A percentile compares a stretch with the other conserved stretches of the same genome.
phyloP scores from a whole-genome alignment of 1,140 invertebrate species.

The Ceratina australensis region DNA sequence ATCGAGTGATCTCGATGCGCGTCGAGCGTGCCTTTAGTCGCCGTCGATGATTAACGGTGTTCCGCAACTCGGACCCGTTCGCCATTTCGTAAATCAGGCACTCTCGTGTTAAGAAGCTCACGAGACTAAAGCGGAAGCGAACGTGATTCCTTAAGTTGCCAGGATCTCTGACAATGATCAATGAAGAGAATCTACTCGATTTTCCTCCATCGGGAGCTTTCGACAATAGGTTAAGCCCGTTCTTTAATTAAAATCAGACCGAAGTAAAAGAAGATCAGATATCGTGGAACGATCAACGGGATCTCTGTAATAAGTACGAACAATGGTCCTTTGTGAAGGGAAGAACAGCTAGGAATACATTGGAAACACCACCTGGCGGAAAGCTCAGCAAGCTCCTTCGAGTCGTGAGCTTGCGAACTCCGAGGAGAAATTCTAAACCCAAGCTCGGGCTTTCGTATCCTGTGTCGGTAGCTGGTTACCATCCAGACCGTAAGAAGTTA shows the following conservation, averaged over 20 bases:
- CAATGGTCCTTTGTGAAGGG: neutral
- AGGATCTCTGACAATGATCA: neutral
- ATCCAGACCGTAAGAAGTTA: neutral
- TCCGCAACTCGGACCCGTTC: neutral
- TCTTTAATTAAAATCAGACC: constrained; percentile 1
- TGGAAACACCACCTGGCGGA: constrained; percentile 4
- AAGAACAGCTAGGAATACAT: neutral
- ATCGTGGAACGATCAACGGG: neutral
- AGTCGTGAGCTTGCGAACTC: neutral
- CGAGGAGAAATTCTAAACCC: neutral
- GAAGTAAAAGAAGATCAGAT: neutral
- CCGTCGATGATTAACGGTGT: constrained; percentile 6
- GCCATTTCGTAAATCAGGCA: too few relatives aligned
- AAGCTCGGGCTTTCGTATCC: neutral
- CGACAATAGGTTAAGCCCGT: neutral
- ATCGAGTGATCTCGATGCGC: constrained; percentile 43
- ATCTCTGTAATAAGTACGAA: neutral
- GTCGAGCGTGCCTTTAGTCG: neutral
- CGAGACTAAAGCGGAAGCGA: neutral
- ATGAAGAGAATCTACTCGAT: neutral
- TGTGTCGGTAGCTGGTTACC: constrained; percentile 11
- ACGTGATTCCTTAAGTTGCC: neutral
- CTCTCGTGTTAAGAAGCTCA: neutral
- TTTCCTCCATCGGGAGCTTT: neutral
- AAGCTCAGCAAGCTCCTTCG: neutral